phyloP scores from a whole-genome alignment of 2,888 invertebrate genomes.

The Brenthis ino region DNA sequence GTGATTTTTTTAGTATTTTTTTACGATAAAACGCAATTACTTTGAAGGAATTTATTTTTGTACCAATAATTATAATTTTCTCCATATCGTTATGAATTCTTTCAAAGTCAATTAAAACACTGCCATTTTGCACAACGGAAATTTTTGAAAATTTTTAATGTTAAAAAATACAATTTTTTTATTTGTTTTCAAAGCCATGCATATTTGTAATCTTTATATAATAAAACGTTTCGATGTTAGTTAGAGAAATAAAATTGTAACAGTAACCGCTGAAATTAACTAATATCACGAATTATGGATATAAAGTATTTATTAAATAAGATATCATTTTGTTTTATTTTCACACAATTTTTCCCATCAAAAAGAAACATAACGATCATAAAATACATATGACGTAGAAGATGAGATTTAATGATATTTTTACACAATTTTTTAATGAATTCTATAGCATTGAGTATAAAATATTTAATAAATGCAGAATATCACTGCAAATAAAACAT shows the following conservation, averaged over 20 bases:
- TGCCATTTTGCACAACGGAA: constrained; percentile 65
- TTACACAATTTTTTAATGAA: too few relatives aligned
- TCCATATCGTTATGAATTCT: constrained; percentile 38
- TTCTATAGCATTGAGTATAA: too few relatives aligned
- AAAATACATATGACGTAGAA: constrained; percentile 3
- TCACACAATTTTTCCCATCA: not conserved
- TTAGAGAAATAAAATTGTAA: constrained; percentile 48
- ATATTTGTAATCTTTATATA: constrained; percentile 1
- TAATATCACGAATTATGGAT: constrained; percentile 58
- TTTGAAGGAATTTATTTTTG: constrained; percentile 70
- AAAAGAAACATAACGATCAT: not conserved
- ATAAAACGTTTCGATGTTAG: constrained; percentile 36
- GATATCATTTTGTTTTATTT: constrained; percentile 40
- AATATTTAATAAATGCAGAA: too few relatives aligned
- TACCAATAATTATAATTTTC: constrained; percentile 58
- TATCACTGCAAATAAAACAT: too few relatives aligned
- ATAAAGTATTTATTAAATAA: constrained; percentile 78
- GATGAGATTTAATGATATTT: too few relatives aligned
- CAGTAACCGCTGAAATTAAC: constrained; percentile 42
- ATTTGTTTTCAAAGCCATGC: constrained; percentile 1
- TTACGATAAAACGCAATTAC: constrained; percentile 42
- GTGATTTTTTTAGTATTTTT: constrained; percentile 59
- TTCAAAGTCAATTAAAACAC: constrained; percentile 57
- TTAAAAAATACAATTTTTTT: constrained; percentile 18
- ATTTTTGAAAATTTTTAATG: too few relatives aligned